Conservation (phyloP, 2,797 vertebrate species). For the Pangasius mekongensis region DNA sequence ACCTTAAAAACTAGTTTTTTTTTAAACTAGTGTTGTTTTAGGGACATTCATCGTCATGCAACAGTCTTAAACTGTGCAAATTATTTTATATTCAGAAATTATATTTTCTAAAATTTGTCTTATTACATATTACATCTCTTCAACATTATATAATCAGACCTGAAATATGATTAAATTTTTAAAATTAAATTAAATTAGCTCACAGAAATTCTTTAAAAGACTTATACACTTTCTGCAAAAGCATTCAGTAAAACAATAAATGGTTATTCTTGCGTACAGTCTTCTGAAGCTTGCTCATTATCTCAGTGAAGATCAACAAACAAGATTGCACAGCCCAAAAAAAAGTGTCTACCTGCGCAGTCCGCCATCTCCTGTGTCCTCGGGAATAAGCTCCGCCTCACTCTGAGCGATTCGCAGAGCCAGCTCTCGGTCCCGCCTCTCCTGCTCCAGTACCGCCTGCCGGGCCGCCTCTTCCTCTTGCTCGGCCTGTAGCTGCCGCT, state of each 20-base stretch:
- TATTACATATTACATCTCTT: too few species aligned
- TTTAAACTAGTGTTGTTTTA: too few species aligned
- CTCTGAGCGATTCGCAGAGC: constrained; percentile 93
- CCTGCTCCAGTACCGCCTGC: constrained; percentile 89
- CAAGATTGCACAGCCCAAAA: not conserved
- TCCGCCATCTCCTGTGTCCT: constrained; percentile 79
- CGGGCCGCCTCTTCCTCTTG: constrained; percentile 85
- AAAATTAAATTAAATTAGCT: not conserved
- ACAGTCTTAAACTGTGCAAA: too few species aligned
- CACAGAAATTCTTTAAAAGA: not conserved
- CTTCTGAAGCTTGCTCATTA: not conserved
- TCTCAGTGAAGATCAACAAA: not conserved
- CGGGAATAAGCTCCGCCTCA: constrained; percentile 90
- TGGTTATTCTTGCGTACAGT: not conserved
- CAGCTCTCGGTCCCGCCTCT: constrained; percentile 90
- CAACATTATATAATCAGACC: too few species aligned
- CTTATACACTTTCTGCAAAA: too few species aligned
- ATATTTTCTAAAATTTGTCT: too few species aligned
- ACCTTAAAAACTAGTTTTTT: too few species aligned
- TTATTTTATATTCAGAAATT: too few species aligned
- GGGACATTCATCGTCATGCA: too few species aligned
- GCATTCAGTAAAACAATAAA: not conserved
- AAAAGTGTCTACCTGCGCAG: constrained; percentile 84
- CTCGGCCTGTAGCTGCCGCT: constrained; percentile 84
- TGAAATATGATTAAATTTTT: too few species aligned